Evolutionary conservation across 1,140 invertebrate genomes (phyloP).

Genomic region (Tetragnatha versicolor): DNA sequence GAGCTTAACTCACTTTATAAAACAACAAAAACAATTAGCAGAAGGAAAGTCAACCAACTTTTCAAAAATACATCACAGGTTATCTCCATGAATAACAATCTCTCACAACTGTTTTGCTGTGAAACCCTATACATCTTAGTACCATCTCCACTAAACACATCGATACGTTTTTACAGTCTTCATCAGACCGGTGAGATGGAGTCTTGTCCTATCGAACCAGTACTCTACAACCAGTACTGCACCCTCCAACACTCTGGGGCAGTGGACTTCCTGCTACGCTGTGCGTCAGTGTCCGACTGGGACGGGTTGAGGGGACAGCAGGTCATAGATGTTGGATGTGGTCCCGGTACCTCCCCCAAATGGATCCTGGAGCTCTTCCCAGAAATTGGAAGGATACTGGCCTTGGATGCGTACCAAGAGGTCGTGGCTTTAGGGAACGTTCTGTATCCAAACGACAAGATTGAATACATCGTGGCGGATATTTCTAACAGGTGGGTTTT

Average conservation of each 20-base stretch:
- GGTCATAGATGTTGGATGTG: constrained; percentile 50
- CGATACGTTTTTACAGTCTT: not conserved
- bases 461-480: constrained; percentile 9
- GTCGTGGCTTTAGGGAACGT: constrained; percentile 8
- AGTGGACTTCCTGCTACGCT: not conserved
- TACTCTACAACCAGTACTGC: constrained; percentile 13
- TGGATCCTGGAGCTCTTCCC: not conserved
- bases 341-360: constrained; percentile 25
- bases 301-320: not conserved
- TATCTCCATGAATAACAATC: too few species aligned
- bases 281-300: not conserved
- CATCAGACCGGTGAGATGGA: not conserved
- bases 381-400: not conserved
- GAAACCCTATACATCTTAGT: not conserved
- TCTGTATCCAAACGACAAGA: constrained; percentile 8
- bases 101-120: too few species aligned
- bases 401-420: not conserved
- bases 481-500: constrained; percentile 9
- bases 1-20: too few species aligned
- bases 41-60: too few species aligned
- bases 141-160: not conserved
- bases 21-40: not conserved
- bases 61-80: too few species aligned
- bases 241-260: not conserved
- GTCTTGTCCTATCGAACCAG: constrained; percentile 1